Base-by-base conservation (phyloP, 2,113 vertebrate species). In the Brachyistius frenatus region DNA sequence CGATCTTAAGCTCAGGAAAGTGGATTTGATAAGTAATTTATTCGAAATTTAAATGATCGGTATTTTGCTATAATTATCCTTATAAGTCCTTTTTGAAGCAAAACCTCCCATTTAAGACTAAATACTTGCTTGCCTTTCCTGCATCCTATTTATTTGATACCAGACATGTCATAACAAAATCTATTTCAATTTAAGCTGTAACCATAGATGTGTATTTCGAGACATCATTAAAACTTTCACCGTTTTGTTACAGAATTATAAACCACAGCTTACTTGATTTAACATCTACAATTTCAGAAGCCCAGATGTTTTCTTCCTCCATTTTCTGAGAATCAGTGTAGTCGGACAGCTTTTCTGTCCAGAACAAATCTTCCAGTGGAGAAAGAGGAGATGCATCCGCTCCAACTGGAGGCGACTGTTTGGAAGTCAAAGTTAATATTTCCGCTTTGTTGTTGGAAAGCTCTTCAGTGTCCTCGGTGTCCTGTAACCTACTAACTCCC, bases 401-500 rank as follows among this genome's bases (percentile, higher is more conserved):
- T 91, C 73, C 41, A 35, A 49, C n/a, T 15, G 62, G 4, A 91
- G 85, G 44, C 0, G 67, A 68, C 66, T 89, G 94, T 66, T 88
- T 91, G 33, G 88, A 94, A 0, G 86, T 88, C 66, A 92, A n/a
- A 30, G 86, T 85, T 2, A 52, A 31, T 44, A 88, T 78, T n/a
- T 81, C 62, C 60, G 60, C 86, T 71, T 66, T 56, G 7, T 53
- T 74, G 76, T 41, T 37, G 5, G 86, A 68, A 5, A 87, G 88
- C 4, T 94, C 95, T 0, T 93, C 88, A 0, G 61, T 30, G 23
- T 95, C 95, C 32, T 96, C 95, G 6, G 85, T 89, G 52, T 98
- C 97, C 84, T 95, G 95, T 23, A 98, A 92, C 53, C 81, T 91
- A 72, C 85, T 95, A 4, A 99, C 93, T 1, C 98, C 97, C 0